Evolutionary conservation across 2,888 invertebrate genomes (phyloP).

Genomic region (Pachymerium ferrugineum): DNA sequence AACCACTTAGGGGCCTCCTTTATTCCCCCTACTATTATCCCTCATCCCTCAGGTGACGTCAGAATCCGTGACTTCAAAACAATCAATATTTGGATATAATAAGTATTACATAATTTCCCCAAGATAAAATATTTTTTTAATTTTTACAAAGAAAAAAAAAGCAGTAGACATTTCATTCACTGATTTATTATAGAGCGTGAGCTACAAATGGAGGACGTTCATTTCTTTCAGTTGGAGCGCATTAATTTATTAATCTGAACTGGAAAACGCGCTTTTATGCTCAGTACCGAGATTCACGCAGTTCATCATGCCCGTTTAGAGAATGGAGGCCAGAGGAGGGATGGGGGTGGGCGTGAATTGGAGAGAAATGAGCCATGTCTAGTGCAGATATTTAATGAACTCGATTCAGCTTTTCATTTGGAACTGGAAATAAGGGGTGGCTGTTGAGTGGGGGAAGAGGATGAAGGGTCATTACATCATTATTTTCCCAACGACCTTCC

Average conservation of each 20-base stretch:
- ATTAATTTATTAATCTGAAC: conserved; percentile 23
- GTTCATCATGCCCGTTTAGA: conserved; percentile 27
- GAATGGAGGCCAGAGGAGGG: conserved; percentile 22
- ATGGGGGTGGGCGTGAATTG: conserved; percentile 26
- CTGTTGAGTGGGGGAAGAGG: conserved; percentile 27
- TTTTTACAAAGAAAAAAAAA: not conserved
- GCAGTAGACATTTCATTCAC: not conserved
- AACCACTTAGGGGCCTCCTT: not conserved
- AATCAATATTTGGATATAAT: too few species aligned
- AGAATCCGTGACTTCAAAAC: conserved; percentile 4
- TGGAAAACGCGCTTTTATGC: conserved; percentile 27
- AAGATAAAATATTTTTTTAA: not conserved
- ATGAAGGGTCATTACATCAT: conserved; percentile 27
- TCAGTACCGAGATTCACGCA: conserved; percentile 19
- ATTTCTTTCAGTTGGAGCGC: conserved; percentile 23
- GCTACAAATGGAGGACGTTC: conserved; percentile 18
- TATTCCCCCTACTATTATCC: not conserved
- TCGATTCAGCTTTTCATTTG: conserved; percentile 27
- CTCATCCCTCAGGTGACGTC: conserved; percentile 20
- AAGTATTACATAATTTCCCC: too few species aligned
- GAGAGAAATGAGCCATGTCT: conserved; percentile 27
- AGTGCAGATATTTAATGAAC: conserved; percentile 25
- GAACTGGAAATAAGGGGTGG: conserved; percentile 22
- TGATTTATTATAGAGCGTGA: conserved; percentile 22
- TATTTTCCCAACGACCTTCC: conserved; percentile 20